phyloP scores from a whole-genome alignment of 2,797 vertebrate species.

The Nasua narica region DNA sequence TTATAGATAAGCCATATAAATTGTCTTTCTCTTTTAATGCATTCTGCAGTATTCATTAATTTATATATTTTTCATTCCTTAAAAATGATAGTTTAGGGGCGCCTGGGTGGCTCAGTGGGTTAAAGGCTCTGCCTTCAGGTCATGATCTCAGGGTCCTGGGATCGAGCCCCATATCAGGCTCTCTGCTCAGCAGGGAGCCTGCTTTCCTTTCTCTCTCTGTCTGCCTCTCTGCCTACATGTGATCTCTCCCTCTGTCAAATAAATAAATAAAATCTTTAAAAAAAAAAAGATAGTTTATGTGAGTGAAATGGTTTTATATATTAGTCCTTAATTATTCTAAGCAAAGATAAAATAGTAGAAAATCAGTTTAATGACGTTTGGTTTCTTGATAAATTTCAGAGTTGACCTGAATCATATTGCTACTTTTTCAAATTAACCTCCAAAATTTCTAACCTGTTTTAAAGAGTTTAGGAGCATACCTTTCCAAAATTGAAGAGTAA shows the following conservation, averaged over 20 bases:
- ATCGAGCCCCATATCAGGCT: no score
- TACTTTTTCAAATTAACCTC: constrained; percentile 62
- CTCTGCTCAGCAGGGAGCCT: no score
- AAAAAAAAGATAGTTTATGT: constrained; percentile 48
- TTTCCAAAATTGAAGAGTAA: constrained; percentile 42
- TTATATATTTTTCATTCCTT: constrained; percentile 42
- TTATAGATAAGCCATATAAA: constrained; percentile 52
- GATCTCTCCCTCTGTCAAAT: no score
- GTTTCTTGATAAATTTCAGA: constrained; percentile 64
- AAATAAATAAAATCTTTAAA: no score
- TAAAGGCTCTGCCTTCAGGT: no score
- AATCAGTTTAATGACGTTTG: constrained; percentile 49
- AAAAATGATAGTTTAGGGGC: constrained; percentile 48
- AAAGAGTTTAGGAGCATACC: constrained; percentile 41
- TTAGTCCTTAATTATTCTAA: constrained; percentile 56
- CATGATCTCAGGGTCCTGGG: no score
- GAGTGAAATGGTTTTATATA: constrained; percentile 53
- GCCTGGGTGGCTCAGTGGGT: no score
- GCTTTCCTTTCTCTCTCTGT: no score
- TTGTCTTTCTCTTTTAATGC: constrained; percentile 54
- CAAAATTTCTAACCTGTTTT: constrained; percentile 49
- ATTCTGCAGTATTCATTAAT: constrained; percentile 52
- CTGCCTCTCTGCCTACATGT: no score
- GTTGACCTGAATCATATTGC: constrained; percentile 60
- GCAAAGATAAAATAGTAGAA: constrained; percentile 55